Base-by-base conservation (phyloP, 2,113 vertebrate species). In the Albula glossodonta region DNA sequence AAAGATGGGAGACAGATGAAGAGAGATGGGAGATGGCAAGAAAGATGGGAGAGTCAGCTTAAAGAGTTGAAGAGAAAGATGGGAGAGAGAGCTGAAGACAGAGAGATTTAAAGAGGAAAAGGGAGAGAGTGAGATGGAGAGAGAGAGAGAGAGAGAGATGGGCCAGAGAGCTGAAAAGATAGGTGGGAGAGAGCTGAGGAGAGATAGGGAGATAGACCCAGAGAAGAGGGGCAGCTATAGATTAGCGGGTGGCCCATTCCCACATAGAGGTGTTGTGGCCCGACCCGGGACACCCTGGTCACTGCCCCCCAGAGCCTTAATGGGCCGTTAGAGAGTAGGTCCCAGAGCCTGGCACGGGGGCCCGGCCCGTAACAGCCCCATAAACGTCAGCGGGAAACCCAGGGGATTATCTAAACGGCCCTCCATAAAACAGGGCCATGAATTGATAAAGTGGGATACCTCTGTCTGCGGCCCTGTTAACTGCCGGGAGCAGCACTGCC, bases 381-480 rank as follows among this genome's bases (percentile, higher is more conserved):
- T 84, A 84, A 84, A 84, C 51, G 66, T 74, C 60, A 70, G 57
- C 66, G 48, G 41, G 50, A 74, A 74, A 10, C 51, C 10, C 19
- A 6, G 63, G 22, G 66, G 60, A 84, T 51, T 66, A 74, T 48
- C n/a, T 63, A 83, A 83, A 83, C n/a, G 15, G 60, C 60, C 83
- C n/a, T 77, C 66, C n/a, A 51, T 66, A 66, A 74, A 84, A 74
- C 22, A 84, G 60, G 19, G 82, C 57, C 48, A 84, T 51, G 51
- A 51, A 70, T 77, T 84, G 63, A 77, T 84, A 74, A 77, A 50
- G 41, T 31, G 2, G 25, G 78, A 51, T 80, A 48, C 77, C 31
- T 51, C 50, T 80, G 63, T 87, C 86, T 83, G 10, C 48, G 86
- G 78, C 52, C 31, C 83, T 66, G 70, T 66, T 50, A 81, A 25